Percentiles rank a stretch among this genome's conserved stretches.
Conservation (phyloP, 2,113 vertebrate genomes). For the Rafetus swinhoei region DNA sequence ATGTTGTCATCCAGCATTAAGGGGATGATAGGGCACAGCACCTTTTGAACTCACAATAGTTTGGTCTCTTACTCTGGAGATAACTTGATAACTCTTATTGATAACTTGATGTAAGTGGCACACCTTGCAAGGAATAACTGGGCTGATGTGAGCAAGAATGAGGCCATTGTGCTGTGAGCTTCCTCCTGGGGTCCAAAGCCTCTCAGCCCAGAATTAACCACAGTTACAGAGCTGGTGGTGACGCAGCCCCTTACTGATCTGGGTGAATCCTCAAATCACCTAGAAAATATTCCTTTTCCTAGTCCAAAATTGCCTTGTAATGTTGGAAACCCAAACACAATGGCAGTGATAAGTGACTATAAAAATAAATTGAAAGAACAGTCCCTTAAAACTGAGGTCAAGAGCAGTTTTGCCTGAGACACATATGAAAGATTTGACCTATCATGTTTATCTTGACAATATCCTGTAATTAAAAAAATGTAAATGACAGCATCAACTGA, state of each 20-base stretch:
- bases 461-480: neutral
- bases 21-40: neutral
- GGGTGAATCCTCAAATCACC: neutral
- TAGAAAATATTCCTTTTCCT: neutral
- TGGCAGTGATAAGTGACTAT: neutral
- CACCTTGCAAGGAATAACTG: neutral
- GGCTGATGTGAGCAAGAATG: neutral
- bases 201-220: neutral
- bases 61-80: neutral
- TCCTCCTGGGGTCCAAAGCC: neutral
- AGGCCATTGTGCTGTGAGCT: neutral
- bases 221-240: neutral
- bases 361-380: neutral
- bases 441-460: neutral
- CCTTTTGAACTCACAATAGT: neutral
- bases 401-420: neutral
- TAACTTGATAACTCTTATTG: neutral
- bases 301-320: neutral
- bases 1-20: neutral
- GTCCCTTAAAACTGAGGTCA: neutral
- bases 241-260: neutral
- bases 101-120: neutral
- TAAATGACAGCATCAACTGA: accelerated
- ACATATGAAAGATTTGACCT: neutral
- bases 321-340: neutral